Evolutionary conservation across 1,140 invertebrate species (phyloP).

Genomic region (Melitaea cinxia): DNA sequence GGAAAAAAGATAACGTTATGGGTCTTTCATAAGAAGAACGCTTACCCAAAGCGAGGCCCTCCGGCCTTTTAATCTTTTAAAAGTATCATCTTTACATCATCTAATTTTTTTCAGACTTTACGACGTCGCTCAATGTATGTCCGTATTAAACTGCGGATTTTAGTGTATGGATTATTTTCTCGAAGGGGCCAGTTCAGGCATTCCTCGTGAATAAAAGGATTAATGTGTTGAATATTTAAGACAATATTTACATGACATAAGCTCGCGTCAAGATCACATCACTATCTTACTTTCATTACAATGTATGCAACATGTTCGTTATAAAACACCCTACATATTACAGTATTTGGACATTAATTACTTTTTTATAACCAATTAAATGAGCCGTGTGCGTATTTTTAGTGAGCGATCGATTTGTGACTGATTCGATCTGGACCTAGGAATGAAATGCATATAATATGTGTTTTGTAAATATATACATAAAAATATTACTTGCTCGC

Average conservation of each 20-base stretch:
- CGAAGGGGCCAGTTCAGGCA: background rate
- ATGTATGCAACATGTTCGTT: background rate
- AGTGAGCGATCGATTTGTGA: too few species aligned
- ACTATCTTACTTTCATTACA: background rate
- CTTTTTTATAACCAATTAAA: too few species aligned
- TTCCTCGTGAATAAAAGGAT: conserved; percentile 4
- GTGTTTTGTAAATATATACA: too few species aligned
- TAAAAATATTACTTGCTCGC: too few species aligned
- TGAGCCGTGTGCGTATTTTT: too few species aligned
- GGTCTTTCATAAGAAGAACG: background rate
- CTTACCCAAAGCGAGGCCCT: background rate
- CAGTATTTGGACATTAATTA: too few species aligned
- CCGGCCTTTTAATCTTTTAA: background rate
- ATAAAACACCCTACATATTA: too few species aligned
- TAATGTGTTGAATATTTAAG: background rate
- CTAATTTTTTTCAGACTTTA: background rate
- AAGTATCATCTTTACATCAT: background rate
- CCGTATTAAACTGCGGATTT: background rate
- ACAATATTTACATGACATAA: conserved; percentile 1
- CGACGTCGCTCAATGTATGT: background rate
- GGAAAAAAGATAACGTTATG: background rate
- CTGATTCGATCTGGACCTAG: too few species aligned
- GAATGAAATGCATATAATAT: too few species aligned
- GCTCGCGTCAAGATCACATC: background rate
- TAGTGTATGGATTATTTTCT: conserved; percentile 1